phyloP scores from a whole-genome alignment of 2,113 vertebrate genomes.

The Balaenoptera acutorostrata region DNA sequence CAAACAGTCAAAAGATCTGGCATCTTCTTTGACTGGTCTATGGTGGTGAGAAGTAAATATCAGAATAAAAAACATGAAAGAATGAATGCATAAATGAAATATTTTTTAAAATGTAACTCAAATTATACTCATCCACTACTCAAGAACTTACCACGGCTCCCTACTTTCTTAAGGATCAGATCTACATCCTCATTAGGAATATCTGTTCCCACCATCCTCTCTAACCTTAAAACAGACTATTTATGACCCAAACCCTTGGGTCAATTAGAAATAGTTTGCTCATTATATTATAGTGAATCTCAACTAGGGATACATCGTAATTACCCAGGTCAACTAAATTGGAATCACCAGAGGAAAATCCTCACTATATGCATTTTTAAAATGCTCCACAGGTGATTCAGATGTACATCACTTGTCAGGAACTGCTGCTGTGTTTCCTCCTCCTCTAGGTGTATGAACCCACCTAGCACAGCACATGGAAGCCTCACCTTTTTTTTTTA shows the following conservation, averaged over 20 bases:
- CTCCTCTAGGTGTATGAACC: neutral
- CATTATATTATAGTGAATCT: neutral
- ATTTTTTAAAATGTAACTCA: neutral
- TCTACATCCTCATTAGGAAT: neutral
- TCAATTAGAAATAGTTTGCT: neutral
- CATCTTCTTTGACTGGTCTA: neutral
- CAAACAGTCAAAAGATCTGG: neutral
- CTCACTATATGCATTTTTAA: neutral
- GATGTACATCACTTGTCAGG: neutral
- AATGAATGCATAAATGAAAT: neutral
- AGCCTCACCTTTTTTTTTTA: neutral
- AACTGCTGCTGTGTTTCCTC: neutral
- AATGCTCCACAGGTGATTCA: neutral
- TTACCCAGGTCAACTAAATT: neutral
- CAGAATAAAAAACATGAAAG: neutral
- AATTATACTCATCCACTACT: neutral
- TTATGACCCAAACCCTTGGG: neutral
- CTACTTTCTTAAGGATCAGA: neutral
- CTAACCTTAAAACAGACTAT: neutral
- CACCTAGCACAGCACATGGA: neutral
- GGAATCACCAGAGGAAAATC: neutral
- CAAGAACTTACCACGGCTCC: neutral
- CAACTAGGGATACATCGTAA: neutral
- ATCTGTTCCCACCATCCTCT: neutral
- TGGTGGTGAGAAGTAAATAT: neutral